Base-by-base conservation (phyloP, 2,888 invertebrate genomes). In the Idaea straminata region DNA sequence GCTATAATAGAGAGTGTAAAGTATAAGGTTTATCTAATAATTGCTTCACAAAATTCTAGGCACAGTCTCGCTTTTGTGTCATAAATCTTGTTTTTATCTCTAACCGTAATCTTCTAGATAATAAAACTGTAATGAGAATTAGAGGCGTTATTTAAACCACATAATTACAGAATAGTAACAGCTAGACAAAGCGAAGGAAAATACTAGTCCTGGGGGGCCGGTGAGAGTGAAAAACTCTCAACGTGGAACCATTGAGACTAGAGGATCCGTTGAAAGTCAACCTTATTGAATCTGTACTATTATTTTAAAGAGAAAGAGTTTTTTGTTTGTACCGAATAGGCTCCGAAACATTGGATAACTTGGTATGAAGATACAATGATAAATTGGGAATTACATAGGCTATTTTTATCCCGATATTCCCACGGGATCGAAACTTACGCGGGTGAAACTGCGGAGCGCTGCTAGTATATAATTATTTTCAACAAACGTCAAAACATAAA, bases 1-100 rank as follows among this genome's bases (percentile, higher is more conserved):
- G 10, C 47, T 47, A 47, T 47, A 47, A 47, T 47, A 7, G 1
- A 36, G 10, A 10, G 47, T 47, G 47, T 47, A 47, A 10, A 47
- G 47, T 47, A 47, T 10, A 7, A 47, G 47, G 47, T 47, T 47
- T 47, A 47, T 10, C 36, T 36, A 36, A 47, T 47, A 47, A 47
- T 47, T 47, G 10, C 47, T 47, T 62, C 60, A 63, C 62, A 13
- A 16, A 62, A 57, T 36, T 6, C 60, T 15, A 16, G 25, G 47
- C 36, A 67, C 15, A 72, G 15, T 69, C n/a, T 15, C 7, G 13
- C 1, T 66, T 61, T 65, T 71, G 69, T 65, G 0, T 16, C 58
- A 58, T 58, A 15, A 58, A 58, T 58, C 58, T 58, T 58, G 15
- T 58, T 58, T 57, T 58, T 58, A 58, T 58, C 15, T 58, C 10